These are phyloP conservation scores for Macrophya alboannulata DNA, from an alignment of 2,888 invertebrate species.

Conservation along the genomic window DNA sequence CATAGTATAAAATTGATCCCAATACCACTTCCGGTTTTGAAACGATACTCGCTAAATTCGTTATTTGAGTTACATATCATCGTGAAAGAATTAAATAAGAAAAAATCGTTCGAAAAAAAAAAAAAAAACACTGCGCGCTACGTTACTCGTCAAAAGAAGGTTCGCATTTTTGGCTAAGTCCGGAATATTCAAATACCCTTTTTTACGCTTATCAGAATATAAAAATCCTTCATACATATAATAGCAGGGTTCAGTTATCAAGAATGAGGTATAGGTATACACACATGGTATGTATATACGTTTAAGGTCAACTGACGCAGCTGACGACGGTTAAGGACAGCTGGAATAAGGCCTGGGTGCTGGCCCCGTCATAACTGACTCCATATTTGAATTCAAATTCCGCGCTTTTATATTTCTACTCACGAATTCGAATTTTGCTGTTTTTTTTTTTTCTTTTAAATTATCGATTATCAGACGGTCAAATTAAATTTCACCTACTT, in stretches of 20 bases:
- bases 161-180: no score
- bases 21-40: no score
- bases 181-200: neutral
- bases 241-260: neutral
- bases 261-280: constrained; percentile 1
- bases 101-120: no score
- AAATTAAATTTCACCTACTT: neutral
- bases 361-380: neutral
- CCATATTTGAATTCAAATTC: neutral
- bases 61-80: no score
- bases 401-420: neutral
- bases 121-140: no score
- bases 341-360: constrained; percentile 15
- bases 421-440: neutral
- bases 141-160: no score
- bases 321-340: constrained; percentile 45
- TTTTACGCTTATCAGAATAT: neutral
- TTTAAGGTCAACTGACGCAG: constrained; percentile 36
- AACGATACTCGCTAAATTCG: no score
- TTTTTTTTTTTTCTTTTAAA: neutral
- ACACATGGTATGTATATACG: neutral
- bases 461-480: neutral
- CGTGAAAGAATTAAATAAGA: no score
- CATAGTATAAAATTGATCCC: no score
- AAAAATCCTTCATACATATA: no score